These are phyloP conservation scores for Heteromyza rotundicornis DNA, from an alignment of 2,888 invertebrate genomes.

Conservation along the genomic window DNA sequence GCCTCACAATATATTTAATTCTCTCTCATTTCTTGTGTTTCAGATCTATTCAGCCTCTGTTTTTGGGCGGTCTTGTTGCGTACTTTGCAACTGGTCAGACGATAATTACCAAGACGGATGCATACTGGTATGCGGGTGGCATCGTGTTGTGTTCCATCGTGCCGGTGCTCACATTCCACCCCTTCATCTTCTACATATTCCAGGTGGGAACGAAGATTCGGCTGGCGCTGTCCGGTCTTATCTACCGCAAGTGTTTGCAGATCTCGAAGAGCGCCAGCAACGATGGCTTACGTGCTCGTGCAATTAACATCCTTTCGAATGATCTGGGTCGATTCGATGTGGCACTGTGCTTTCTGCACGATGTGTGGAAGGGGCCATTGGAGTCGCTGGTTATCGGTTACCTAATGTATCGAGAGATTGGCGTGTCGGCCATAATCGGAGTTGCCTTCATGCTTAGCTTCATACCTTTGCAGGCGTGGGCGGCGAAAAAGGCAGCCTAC, in stretches of 20 bases:
- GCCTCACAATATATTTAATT: neutral
- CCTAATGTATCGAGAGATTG: constrained; percentile 69
- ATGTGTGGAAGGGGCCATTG: constrained; percentile 88
- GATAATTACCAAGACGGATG: constrained; percentile 65
- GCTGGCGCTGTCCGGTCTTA: constrained; percentile 74
- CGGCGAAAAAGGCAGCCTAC: constrained; percentile 73
- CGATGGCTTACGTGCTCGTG: constrained; percentile 78
- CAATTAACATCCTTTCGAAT: constrained; percentile 92
- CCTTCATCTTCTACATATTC: constrained; percentile 74
- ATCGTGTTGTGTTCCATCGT: constrained; percentile 68
- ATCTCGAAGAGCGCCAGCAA: constrained; percentile 83
- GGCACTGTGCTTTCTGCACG: constrained; percentile 86
- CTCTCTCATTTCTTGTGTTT: constrained; percentile 33
- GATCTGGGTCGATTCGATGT: constrained; percentile 94
- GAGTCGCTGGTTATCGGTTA: constrained; percentile 63
- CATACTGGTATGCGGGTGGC: constrained; percentile 72
- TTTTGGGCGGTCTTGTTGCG: constrained; percentile 72
- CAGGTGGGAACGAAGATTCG: constrained; percentile 75
- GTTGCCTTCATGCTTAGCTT: constrained; percentile 74
- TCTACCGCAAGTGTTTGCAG: constrained; percentile 73
- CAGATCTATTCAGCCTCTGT: constrained; percentile 71
- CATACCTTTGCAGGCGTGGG: constrained; percentile 77
- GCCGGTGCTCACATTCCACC: constrained; percentile 71
- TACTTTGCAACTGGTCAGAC: constrained; percentile 68
- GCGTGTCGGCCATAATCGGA: constrained; percentile 73